A percentile compares a stretch with the other conserved stretches of the same genome.
These are phyloP conservation scores for Parus major DNA, from an alignment of 2,113 vertebrate genomes.

Conservation along the genomic window DNA sequence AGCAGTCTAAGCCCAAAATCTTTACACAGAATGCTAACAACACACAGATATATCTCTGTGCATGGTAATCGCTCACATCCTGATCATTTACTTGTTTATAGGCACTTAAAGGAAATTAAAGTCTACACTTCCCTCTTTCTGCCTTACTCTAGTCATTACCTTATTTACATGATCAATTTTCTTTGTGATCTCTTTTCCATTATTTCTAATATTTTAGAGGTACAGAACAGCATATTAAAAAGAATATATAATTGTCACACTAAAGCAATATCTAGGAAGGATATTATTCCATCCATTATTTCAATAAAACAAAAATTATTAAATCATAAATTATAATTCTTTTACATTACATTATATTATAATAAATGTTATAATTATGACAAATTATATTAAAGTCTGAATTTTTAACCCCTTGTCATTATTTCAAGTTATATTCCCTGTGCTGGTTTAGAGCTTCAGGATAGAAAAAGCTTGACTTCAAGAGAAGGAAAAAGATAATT, in stretches of 20 bases:
- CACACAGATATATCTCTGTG: fast-evolving
- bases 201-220: background rate
- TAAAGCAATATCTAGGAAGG: background rate
- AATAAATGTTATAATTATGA: background rate
- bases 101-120: background rate
- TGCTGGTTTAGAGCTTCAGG: background rate
- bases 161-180: background rate
- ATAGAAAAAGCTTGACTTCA: background rate
- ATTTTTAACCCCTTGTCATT: background rate
- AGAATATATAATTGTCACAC: background rate
- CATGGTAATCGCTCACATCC: fast-evolving
- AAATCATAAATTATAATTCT: background rate
- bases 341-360: background rate
- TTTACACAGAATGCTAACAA: background rate
- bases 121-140: background rate
- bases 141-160: background rate
- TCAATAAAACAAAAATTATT: background rate
- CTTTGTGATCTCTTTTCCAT: background rate
- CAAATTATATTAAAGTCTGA: background rate
- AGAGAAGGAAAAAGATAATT: background rate
- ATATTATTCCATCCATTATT: background rate
- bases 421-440: background rate
- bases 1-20: background rate
- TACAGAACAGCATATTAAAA: background rate
- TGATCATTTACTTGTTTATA: background rate